Evolutionary conservation across 2,113 vertebrate species (phyloP).

Genomic region (Pogonocichla stellata): DNA sequence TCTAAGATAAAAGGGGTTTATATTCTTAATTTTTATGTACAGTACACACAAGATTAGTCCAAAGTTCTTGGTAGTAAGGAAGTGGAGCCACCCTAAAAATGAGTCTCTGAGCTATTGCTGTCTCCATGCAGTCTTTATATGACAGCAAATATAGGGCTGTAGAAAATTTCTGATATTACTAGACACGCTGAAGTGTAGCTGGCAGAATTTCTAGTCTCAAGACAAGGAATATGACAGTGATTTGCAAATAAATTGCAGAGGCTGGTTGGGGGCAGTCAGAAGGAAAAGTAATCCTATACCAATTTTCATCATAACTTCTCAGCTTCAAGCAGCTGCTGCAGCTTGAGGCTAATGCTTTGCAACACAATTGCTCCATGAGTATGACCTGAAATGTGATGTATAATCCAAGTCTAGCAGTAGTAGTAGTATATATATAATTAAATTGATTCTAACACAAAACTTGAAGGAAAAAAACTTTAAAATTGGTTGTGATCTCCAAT

Average conservation of each 20-base stretch:
- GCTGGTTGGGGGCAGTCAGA: not conserved
- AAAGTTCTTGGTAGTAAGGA: not conserved
- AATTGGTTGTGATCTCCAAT: not conserved
- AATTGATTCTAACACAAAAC: not conserved
- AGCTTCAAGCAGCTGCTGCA: not conserved
- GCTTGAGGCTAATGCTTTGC: not conserved
- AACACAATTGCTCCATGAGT: not conserved
- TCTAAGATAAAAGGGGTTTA: not conserved
- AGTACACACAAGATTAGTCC: not conserved
- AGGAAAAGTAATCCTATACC: not conserved
- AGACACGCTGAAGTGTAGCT: rapidly evolving
- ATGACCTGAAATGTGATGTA: not conserved
- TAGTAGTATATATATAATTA: not conserved
- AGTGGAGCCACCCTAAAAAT: not conserved
- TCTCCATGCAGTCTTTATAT: not conserved
- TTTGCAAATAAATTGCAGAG: not conserved
- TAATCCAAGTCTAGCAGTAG: not conserved
- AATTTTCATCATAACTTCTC: not conserved
- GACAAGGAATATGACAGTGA: not conserved
- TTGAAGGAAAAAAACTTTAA: not conserved
- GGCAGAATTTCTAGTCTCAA: not conserved
- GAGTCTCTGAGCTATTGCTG: not conserved
- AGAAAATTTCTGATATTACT: not conserved
- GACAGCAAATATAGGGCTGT: not conserved
- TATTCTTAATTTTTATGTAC: not conserved